Conservation (phyloP, 2,888 invertebrate species). For the Hedya salicella region DNA sequence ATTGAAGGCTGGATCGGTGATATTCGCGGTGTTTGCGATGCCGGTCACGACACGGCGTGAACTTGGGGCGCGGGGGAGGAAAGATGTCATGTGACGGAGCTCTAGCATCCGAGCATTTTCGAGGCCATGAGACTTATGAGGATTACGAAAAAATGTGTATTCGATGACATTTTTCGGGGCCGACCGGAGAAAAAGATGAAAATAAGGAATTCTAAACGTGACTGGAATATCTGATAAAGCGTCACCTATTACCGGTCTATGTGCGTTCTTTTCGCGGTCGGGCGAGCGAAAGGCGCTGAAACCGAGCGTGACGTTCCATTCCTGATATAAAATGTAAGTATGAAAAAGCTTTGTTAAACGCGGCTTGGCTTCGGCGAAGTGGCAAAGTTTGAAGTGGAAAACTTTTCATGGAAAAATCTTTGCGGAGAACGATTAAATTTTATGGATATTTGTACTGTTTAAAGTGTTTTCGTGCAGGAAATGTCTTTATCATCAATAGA, state of each 20-base stretch:
- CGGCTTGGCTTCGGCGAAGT: slow-evolving; percentile 81
- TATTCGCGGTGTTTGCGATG: slow-evolving; percentile 66
- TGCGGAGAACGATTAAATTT: slow-evolving; percentile 82
- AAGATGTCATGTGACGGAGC: slow-evolving; percentile 59
- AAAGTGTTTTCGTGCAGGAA: slow-evolving; percentile 61
- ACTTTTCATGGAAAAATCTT: slow-evolving; percentile 83
- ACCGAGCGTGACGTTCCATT: slow-evolving; percentile 83
- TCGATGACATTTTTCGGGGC: slow-evolving; percentile 84
- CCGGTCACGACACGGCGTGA: slow-evolving; percentile 73
- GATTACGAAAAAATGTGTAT: slow-evolving; percentile 85
- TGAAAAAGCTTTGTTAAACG: slow-evolving; percentile 85
- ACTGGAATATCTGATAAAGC: slow-evolving; percentile 76
- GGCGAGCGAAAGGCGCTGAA: slow-evolving; percentile 77
- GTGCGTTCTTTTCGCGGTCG: slow-evolving; percentile 79
- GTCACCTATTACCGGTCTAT: slow-evolving; percentile 82
- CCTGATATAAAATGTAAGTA: slow-evolving; percentile 83
- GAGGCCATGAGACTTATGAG: slow-evolving; percentile 82
- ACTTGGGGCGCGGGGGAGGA: slow-evolving; percentile 63
- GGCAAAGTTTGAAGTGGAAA: slow-evolving; percentile 84
- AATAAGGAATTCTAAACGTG: slow-evolving; percentile 84
- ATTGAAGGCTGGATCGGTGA: slow-evolving; percentile 64
- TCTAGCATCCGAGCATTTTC: slow-evolving; percentile 63
- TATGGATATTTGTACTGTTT: slow-evolving; percentile 80
- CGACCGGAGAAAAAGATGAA: slow-evolving; percentile 83
- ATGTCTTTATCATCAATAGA: slow-evolving; percentile 52